A percentile compares a stretch with the other conserved stretches of the same genome.
Evolutionary conservation across 2,888 invertebrate species (phyloP).

Genomic region (Ormia ochracea): DNA sequence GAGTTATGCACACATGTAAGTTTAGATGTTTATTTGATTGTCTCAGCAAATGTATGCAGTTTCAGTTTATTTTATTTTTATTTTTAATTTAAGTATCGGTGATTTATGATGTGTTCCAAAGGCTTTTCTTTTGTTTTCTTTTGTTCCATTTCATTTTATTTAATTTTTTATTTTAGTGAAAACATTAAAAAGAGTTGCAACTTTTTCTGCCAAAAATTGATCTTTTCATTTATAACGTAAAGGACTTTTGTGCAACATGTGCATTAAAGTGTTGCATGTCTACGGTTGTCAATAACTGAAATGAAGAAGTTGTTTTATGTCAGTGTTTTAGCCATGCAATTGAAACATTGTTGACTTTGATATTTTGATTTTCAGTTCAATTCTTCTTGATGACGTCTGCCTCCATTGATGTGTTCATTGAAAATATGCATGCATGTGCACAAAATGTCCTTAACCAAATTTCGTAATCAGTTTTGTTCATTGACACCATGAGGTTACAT

Average conservation of each 20-base stretch:
- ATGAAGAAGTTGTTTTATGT: constrained; percentile 65
- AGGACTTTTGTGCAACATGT: constrained; percentile 38
- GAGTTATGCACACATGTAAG: neutral
- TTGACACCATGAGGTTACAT: neutral
- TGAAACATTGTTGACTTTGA: constrained; percentile 45
- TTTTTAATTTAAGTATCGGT: constrained; percentile 25
- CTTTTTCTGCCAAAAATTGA: no score
- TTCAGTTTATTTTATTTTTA: neutral
- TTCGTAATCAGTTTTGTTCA: neutral
- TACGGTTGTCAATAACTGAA: constrained; percentile 60
- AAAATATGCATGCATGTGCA: no score
- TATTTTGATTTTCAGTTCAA: constrained; percentile 17
- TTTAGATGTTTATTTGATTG: constrained; percentile 7
- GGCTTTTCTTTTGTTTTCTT: constrained; percentile 8
- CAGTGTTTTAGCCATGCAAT: constrained; percentile 49
- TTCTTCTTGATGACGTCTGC: constrained; percentile 4
- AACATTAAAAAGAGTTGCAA: no score
- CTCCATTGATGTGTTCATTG: constrained; percentile 44
- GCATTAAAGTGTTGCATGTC: constrained; percentile 60
- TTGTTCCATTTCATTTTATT: neutral
- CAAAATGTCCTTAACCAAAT: neutral
- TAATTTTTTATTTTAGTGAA: neutral
- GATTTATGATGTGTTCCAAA: constrained; percentile 60
- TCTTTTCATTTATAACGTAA: constrained; percentile 44
- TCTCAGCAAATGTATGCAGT: constrained; percentile 7